Base-by-base conservation (phyloP, 2,888 invertebrate species). In the Trissolcus japonicus region DNA sequence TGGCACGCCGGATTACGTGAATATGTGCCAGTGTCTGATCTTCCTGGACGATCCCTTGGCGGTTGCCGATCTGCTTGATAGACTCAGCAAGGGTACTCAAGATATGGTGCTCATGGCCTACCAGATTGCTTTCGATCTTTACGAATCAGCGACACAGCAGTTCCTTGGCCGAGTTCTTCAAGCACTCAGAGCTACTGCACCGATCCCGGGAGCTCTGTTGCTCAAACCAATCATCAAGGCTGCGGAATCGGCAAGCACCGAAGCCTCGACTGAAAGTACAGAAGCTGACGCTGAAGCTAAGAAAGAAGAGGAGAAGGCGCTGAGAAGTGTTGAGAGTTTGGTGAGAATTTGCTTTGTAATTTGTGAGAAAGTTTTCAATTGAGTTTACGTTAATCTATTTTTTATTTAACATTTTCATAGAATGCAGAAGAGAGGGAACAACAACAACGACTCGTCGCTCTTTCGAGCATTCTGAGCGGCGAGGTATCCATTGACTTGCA, bases 121-220 rank as follows among this genome's bases (percentile, higher is more conserved):
- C 90, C 99, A 99, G 91, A 98, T 99, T 84, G 98, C 95, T 0
- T 99, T 99, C 90, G 99, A 99, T 91, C 92, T 99, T 82, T 99
- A 99, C 87, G 99, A 99, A 89, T 98, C 98, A 50, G 99, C 99
- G 0, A 98, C 98, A 1, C 99, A 99, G 90, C 98, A 99, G 88
- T 98, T 98, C 89, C 91, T 99, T 60, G 95, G 95, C 9, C 92
- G 95, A 82, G 96, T 98, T 9, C 89, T 97, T 79, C 94, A 95
- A 86, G 95, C 96, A 16, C 90, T 98, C 6, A 92, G 94, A 83
- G 93, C 93, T 56, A 95, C 95, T 14, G 95, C 96, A 19, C 96
- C 96, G 0, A 93, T 95, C 77, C 95, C 96, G 4, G 92, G 93
- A 72, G 93, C 95, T 1, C 90, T 95, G 13, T 92, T 94, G 81